Conservation (phyloP, 2,888 invertebrate genomes). For the Drosophila paranaensis region DNA sequence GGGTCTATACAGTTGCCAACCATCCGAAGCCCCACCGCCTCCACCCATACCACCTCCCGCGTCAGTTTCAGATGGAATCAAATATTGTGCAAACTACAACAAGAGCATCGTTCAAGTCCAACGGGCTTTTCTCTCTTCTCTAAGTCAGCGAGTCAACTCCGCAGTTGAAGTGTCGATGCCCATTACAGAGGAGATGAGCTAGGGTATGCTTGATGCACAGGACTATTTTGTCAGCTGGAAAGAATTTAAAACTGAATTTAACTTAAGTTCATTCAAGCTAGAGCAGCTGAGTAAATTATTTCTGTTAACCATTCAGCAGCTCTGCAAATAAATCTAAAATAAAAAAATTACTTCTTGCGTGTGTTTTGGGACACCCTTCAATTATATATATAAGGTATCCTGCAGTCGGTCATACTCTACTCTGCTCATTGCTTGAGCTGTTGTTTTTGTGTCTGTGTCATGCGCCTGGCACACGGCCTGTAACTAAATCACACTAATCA, state of each 20-base stretch:
- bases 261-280: too few species aligned
- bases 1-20: constrained; percentile 12
- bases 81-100: constrained; percentile 78
- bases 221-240: neutral
- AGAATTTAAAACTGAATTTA: too few species aligned
- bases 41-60: constrained; percentile 2
- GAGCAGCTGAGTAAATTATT: neutral
- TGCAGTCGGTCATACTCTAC: neutral
- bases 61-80: constrained; percentile 73
- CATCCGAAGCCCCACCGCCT: neutral
- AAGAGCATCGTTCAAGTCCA: constrained; percentile 71
- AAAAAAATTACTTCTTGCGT: too few species aligned
- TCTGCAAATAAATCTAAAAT: too few species aligned
- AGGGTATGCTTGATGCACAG: constrained; percentile 11
- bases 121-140: constrained; percentile 53
- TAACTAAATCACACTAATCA: constrained; percentile 80
- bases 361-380: too few species aligned
- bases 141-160: constrained; percentile 27
- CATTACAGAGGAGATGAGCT: rapidly evolving
- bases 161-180: constrained; percentile 38
- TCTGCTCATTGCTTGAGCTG: constrained; percentile 12
- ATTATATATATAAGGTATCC: constrained; percentile 17
- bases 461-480: constrained; percentile 80
- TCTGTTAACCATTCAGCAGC: neutral
- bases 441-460: constrained; percentile 59